Base-by-base conservation (phyloP, 1,140 invertebrate species). In the Pachyrhynchus sulphureomaculatus region DNA sequence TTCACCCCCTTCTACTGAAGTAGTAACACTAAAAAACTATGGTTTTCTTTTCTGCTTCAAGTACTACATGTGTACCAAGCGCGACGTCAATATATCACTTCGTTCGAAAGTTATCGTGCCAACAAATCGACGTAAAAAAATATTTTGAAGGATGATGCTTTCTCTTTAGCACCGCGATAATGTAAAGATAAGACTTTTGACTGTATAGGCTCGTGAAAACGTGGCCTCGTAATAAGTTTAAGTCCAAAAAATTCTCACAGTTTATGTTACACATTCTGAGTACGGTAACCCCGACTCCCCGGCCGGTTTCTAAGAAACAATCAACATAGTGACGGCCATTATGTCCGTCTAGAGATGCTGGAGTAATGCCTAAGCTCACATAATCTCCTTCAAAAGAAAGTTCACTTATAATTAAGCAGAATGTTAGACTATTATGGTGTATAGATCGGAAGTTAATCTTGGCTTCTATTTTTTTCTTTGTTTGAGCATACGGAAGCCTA, bases 281-380 rank as follows among this genome's bases (percentile, higher is more conserved):
- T 45, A 45, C 42, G 42, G 42, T 45, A 45, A 45, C 42, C 42
- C 5, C 12, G 12, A 29, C 20, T 45, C 12, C 17, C 8, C 12
- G 13, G 42, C 42, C 42, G 42, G 42, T 45, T 45, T 45, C 42
- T 20, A 20, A 21, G 42, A 45, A 45, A 45, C 42, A 45, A 45
- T 45, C 42, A 45, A 17, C 9, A 23, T 45, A n/a, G 9, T 6
- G 12, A n/a, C 13, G 42, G 42, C 23, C 17, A 45, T 45, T 45
- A 45, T 23, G 42, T 45, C 42, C 42, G 42, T 45, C 42, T 45
- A 45, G 42, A 45, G 42, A 45, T 45, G 42, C 23, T 45, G 42
- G 17, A 45, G 12, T 18, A 45, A 45, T 21, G n/a, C 20, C 42
- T 45, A n/a, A 41, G 42, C 23, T 20, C 42, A 45, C 23, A 21